Percentiles rank a stretch among this genome's conserved stretches.
Conservation (phyloP, 2,888 invertebrate genomes). For the Patella caerulea region DNA sequence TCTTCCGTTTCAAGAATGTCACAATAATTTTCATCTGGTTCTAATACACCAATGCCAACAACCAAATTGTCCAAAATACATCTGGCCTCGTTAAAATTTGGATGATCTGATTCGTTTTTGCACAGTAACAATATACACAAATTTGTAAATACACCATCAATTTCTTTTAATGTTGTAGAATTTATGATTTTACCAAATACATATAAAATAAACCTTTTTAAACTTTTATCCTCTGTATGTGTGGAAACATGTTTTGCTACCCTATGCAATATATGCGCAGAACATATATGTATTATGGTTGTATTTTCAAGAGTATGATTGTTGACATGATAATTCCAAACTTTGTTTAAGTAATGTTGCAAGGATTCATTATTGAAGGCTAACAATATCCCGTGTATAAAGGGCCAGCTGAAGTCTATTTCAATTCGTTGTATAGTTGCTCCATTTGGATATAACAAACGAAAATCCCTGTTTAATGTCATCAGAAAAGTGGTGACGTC, state of each 20-base stretch:
- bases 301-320: neutral
- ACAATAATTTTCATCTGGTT: neutral
- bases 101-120: neutral
- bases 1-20: too few species aligned
- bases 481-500: neutral
- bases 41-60: neutral
- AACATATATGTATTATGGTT: neutral
- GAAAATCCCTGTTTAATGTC: neutral
- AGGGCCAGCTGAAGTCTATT: neutral
- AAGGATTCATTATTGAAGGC: neutral
- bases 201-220: neutral
- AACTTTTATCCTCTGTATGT: neutral
- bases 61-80: neutral
- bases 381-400: neutral
- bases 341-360: neutral
- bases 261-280: neutral
- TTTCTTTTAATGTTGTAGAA: neutral
- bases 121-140: neutral
- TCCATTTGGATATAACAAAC: neutral
- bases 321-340: neutral
- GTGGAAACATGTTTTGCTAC: neutral
- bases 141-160: neutral
- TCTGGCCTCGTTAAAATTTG: neutral
- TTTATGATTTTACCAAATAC: neutral
- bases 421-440: neutral